Evolutionary conservation across 2,888 invertebrate genomes (phyloP).

Genomic region (Venusia cambrica): DNA sequence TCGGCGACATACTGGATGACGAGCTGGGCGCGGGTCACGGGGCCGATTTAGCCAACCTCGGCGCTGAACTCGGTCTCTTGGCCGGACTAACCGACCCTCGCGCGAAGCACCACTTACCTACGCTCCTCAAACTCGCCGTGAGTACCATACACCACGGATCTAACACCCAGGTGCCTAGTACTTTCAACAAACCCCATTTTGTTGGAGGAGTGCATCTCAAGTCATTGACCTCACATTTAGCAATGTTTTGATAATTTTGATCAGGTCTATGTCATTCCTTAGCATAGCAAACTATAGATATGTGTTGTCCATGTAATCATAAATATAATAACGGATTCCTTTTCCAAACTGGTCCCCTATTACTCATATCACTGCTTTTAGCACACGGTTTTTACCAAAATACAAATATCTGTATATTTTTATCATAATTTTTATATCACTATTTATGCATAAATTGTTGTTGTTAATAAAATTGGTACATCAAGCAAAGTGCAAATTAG

Average conservation of each 20-base stretch:
- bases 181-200: constrained; percentile 17
- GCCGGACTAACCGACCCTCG: constrained; percentile 69
- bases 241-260: neutral
- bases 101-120: constrained; percentile 63
- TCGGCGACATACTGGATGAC: constrained; percentile 72
- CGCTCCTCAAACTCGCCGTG: constrained; percentile 72
- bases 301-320: no score
- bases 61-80: constrained; percentile 68
- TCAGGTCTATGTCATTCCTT: neutral
- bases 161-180: constrained; percentile 23
- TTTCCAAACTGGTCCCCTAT: no score
- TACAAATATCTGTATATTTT: no score
- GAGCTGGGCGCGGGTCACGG: constrained; percentile 68
- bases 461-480: no score
- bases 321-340: no score
- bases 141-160: constrained; percentile 59
- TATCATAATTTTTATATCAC: no score
- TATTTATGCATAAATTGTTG: no score
- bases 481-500: no score
- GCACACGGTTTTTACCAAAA: no score
- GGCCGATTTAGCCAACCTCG: constrained; percentile 67
- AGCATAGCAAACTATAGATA: no score
- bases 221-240: constrained; percentile 34
- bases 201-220: no score
- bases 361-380: no score